Conservation (phyloP, 2,113 vertebrate species). For the Hipposideros armiger region DNA sequence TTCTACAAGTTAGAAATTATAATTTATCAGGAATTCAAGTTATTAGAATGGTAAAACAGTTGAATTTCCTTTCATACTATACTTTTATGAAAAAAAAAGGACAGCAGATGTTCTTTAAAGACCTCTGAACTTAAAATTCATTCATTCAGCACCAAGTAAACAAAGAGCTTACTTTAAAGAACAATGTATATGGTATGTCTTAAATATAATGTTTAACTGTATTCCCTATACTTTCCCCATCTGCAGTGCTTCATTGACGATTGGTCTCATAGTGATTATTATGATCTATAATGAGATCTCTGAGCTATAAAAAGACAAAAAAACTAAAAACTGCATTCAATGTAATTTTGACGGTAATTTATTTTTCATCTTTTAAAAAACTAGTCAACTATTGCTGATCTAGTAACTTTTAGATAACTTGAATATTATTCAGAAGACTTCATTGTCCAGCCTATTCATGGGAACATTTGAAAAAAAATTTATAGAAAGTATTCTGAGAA, state of each 20-base stretch:
- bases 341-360: neutral
- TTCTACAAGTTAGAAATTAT: conserved; percentile 36
- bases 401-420: neutral
- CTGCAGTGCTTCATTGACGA: neutral
- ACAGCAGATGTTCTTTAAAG: neutral
- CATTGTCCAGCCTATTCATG: neutral
- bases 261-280: neutral
- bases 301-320: conserved; percentile 7
- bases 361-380: conserved; percentile 50
- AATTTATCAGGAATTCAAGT: conserved; percentile 29
- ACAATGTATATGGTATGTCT: neutral
- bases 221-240: conserved; percentile 16
- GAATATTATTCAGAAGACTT: conserved; percentile 22
- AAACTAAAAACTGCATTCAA: neutral
- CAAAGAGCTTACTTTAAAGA: conserved; percentile 20
- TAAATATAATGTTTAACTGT: neutral
- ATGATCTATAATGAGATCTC: neutral
- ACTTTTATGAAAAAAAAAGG: neutral
- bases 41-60: conserved; percentile 53
- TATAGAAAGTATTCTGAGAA: conserved; percentile 28
- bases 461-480: neutral
- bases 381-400: conserved; percentile 20
- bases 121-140: conserved; percentile 35
- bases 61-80: neutral
- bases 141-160: neutral